Conservation (phyloP, 2,113 vertebrate species). For the Leptocoma aspasia region DNA sequence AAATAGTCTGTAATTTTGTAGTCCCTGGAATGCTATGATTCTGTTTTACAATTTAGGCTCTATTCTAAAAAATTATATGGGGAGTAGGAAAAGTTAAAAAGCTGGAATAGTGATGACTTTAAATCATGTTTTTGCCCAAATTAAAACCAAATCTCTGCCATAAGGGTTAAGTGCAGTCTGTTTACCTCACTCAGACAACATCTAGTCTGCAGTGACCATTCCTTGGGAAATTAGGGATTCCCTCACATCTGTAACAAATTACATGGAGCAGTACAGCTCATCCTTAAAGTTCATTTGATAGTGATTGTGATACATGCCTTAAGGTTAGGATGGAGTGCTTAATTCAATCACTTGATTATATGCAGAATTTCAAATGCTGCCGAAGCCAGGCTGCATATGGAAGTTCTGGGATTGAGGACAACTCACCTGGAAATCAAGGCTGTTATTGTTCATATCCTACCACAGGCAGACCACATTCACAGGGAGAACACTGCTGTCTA, state of each 20-base stretch:
- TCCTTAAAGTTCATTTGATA: slow-evolving; percentile 48
- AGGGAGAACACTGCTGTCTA: not conserved
- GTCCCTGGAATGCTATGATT: not conserved
- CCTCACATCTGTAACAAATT: slow-evolving; percentile 50
- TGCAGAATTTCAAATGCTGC: slow-evolving; percentile 13
- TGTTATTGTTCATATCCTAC: not conserved
- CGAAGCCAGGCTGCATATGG: not conserved
- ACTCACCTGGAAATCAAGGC: not conserved
- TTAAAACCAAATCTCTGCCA: not conserved
- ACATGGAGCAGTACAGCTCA: slow-evolving; percentile 11
- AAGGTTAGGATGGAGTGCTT: slow-evolving; percentile 27
- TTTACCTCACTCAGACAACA: slow-evolving; percentile 42
- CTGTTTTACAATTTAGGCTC: not conserved
- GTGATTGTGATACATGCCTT: slow-evolving; percentile 46
- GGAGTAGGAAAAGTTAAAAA: not conserved
- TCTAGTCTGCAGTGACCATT: slow-evolving; percentile 36
- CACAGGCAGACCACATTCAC: not conserved
- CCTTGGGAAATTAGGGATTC: slow-evolving; percentile 66
- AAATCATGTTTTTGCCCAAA: not conserved
- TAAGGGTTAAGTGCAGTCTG: slow-evolving; percentile 19
- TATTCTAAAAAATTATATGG: not conserved
- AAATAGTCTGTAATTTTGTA: not conserved
- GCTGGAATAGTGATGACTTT: not conserved
- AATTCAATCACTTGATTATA: slow-evolving; percentile 25
- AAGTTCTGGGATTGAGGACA: not conserved